Conservation (phyloP, 30 jellyfish, hydroid and myxozoan genomes). For the Pelagia noctiluca region DNA sequence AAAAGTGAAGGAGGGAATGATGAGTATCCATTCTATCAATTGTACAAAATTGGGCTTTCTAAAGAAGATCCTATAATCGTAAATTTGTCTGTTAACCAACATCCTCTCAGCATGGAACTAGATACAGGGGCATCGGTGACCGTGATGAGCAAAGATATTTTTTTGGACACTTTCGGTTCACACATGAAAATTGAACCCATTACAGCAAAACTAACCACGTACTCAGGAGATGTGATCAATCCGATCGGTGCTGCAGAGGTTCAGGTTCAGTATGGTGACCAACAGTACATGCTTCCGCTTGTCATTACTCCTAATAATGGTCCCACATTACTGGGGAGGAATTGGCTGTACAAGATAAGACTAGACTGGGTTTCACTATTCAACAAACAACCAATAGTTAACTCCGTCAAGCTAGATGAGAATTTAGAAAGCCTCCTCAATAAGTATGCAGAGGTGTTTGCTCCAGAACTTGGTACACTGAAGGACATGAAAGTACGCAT, state of each 20-base stretch:
- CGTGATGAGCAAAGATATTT: conserved; percentile 31
- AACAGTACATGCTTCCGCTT: conserved; percentile 19
- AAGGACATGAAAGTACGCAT: conserved; percentile 38
- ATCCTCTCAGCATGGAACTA: too few relatives aligned
- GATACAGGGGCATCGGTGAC: conserved; percentile 45
- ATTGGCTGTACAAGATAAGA: conserved; percentile 23
- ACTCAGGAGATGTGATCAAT: conserved; percentile 30
- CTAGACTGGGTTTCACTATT: not conserved
- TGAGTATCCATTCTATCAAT: too few relatives aligned
- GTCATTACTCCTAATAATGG: conserved; percentile 30
- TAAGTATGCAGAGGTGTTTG: conserved; percentile 37
- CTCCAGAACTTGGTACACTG: conserved; percentile 21
- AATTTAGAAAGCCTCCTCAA: not conserved
- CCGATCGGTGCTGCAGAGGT: conserved; percentile 47
- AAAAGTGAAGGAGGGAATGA: too few relatives aligned
- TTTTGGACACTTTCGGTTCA: not conserved
- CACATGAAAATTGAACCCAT: not conserved
- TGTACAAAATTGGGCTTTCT: too few relatives aligned
- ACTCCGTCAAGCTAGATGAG: not conserved
- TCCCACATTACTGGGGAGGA: conserved; percentile 46
- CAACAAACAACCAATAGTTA: not conserved
- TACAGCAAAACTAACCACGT: conserved; percentile 14
- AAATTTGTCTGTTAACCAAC: too few relatives aligned
- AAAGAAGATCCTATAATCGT: too few relatives aligned
- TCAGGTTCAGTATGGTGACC: not conserved